phyloP scores from a whole-genome alignment of 2,888 invertebrate genomes.

The Eurois occulta region DNA sequence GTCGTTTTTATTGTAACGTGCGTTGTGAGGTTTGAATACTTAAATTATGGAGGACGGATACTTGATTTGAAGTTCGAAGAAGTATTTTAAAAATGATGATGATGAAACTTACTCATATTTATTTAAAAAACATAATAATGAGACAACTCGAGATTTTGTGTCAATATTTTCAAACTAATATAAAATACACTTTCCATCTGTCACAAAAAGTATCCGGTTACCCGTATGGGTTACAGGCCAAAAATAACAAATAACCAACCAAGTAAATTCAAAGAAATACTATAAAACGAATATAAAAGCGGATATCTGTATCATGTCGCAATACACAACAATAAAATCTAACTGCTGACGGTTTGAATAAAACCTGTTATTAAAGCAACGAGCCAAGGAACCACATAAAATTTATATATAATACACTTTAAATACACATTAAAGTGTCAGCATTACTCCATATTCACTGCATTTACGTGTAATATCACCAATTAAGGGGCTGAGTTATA shows the following conservation, averaged over 20 bases:
- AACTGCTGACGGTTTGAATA: conserved; percentile 55
- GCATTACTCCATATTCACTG: conserved; percentile 71
- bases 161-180: neutral
- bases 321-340: conserved; percentile 58
- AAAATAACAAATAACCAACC: conserved; percentile 27
- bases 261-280: conserved; percentile 47
- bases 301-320: conserved; percentile 53
- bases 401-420: conserved; percentile 71
- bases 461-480: conserved; percentile 68
- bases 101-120: neutral
- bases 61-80: conserved; percentile 28
- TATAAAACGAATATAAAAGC: conserved; percentile 43
- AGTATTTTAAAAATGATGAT: neutral
- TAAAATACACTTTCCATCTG: neutral
- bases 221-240: neutral
- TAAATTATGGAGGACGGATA: conserved; percentile 33
- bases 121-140: neutral
- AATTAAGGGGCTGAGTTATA: conserved; percentile 68
- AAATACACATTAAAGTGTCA: conserved; percentile 75
- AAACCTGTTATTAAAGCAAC: conserved; percentile 63
- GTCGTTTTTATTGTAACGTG: conserved; percentile 64
- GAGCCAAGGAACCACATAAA: conserved; percentile 65
- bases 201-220: conserved; percentile 5
- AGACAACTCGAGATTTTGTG: neutral
- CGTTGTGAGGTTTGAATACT: conserved; percentile 61